Percentiles rank a stretch among this genome's conserved stretches.
Evolutionary conservation across 2,797 vertebrate species (phyloP).

Genomic region (Discoglossus pictus): DNA sequence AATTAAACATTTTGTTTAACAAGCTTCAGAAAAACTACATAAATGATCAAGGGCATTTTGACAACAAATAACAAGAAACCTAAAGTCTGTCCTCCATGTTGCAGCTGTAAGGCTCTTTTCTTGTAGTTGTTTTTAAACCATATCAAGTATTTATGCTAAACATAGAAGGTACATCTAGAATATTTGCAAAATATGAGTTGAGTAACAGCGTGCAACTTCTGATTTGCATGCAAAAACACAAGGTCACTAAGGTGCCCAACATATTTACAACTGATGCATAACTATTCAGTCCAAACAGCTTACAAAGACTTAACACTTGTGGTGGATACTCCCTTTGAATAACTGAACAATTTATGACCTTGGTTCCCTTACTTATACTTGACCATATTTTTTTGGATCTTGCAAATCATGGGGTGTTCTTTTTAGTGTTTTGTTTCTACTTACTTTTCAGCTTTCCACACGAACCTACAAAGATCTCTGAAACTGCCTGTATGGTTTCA

Average conservation of each 20-base stretch:
- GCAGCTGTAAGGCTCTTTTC: conserved; percentile 63
- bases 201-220: conserved; percentile 68
- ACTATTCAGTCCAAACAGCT: not conserved
- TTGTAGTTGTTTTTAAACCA: conserved; percentile 53
- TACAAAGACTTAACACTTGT: not conserved
- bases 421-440: conserved; percentile 7
- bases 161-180: conserved; percentile 78
- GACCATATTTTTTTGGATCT: conserved; percentile 1
- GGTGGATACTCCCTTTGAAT: not conserved
- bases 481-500: conserved; percentile 67
- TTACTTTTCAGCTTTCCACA: conserved; percentile 50
- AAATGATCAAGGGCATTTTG: conserved; percentile 57
- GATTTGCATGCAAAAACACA: conserved; percentile 59
- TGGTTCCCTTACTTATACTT: conserved; percentile 3
- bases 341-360: not conserved
- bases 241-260: conserved; percentile 63
- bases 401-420: conserved; percentile 11
- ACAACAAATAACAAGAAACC: conserved; percentile 72
- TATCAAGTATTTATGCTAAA: conserved; percentile 78
- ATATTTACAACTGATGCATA: not conserved
- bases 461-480: conserved; percentile 64
- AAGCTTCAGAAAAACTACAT: conserved; percentile 55
- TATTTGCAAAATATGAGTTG: conserved; percentile 89
- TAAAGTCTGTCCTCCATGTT: conserved; percentile 54
- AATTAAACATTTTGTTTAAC: conserved; percentile 59